Conservation (phyloP, 2,797 vertebrate genomes). For the Gallinago solitaria region DNA sequence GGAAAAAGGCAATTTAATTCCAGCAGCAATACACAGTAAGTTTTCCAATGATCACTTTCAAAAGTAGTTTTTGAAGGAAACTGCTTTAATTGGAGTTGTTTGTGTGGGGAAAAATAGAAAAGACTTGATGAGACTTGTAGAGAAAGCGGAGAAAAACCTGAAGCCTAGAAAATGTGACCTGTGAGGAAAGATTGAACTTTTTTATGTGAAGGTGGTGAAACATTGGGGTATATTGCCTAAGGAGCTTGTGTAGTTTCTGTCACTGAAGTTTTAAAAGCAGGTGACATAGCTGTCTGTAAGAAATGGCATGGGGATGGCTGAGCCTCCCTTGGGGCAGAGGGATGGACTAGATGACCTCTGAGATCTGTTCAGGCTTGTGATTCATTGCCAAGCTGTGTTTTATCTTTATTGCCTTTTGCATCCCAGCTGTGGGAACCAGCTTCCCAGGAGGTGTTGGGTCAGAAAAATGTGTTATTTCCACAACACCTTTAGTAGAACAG, state of each 20-base stretch:
- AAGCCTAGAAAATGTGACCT: not conserved
- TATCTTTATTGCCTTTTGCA: constrained; percentile 48
- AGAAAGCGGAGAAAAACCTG: not conserved
- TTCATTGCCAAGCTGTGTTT: not conserved
- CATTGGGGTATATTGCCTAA: not conserved
- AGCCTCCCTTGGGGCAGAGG: constrained; percentile 16
- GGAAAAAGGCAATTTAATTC: not conserved
- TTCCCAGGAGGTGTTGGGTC: constrained; percentile 18
- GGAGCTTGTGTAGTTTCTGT: constrained; percentile 3
- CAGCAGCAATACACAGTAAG: not conserved
- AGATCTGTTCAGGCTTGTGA: constrained; percentile 34
- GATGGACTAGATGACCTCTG: constrained; percentile 25
- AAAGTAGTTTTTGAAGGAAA: not conserved
- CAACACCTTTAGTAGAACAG: not conserved
- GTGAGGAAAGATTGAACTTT: not conserved
- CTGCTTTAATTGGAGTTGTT: not conserved
- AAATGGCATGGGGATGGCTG: constrained; percentile 19
- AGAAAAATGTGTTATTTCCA: not conserved
- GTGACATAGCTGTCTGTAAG: constrained; percentile 12
- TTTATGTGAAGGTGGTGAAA: not conserved
- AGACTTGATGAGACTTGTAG: not conserved
- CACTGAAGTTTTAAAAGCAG: constrained; percentile 2
- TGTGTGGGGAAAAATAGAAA: not conserved
- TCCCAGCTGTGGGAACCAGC: constrained; percentile 11
- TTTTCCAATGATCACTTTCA: not conserved